Evolutionary conservation across 2,797 vertebrate species (phyloP).

Genomic region (Miichthys miiuy): DNA sequence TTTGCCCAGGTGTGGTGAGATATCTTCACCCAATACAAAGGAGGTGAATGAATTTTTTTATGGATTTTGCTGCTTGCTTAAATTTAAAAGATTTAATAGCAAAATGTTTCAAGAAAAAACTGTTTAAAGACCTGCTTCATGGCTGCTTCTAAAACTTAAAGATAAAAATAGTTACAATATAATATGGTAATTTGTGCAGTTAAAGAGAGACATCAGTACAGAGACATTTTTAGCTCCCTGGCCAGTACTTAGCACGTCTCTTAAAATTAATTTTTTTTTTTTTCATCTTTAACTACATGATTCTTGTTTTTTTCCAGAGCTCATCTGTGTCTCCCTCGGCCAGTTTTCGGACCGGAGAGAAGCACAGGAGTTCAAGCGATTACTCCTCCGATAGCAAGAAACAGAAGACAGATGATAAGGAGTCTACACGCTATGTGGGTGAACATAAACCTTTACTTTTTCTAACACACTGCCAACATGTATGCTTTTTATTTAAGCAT

Average conservation of each 20-base stretch:
- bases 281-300: neutral
- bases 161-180: neutral
- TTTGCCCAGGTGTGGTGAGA: neutral
- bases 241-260: neutral
- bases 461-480: neutral
- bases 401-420: constrained; percentile 96
- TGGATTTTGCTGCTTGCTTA: constrained; percentile 1
- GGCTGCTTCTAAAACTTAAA: neutral
- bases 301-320: constrained; percentile 85
- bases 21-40: neutral
- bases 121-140: neutral
- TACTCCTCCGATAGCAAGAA: constrained; percentile 95
- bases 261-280: neutral
- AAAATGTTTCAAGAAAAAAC: neutral
- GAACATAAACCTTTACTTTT: neutral
- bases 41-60: neutral
- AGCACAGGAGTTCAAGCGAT: constrained; percentile 93
- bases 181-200: neutral
- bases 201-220: neutral
- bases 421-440: constrained; percentile 82
- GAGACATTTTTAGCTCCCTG: neutral
- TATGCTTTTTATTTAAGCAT: neutral
- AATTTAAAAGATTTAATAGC: neutral
- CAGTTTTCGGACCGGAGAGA: constrained; percentile 93
- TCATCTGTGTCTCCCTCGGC: constrained; percentile 95